These are phyloP conservation scores for Plectropomus leopardus DNA, from an alignment of 2,113 vertebrate species.

Conservation along the genomic window DNA sequence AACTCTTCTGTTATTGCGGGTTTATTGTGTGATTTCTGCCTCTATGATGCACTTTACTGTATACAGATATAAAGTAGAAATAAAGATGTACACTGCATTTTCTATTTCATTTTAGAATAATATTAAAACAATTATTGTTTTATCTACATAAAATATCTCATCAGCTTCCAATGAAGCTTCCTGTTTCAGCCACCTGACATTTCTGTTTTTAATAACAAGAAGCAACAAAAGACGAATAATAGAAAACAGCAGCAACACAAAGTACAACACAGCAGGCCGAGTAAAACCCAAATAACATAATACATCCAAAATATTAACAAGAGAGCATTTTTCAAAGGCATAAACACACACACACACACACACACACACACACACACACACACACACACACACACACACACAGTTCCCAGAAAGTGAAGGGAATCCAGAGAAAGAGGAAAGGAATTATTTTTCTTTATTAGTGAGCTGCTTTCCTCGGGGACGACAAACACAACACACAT, in stretches of 20 bases:
- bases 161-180: not conserved
- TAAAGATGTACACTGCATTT: no score
- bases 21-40: not conserved
- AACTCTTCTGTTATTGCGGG: not conserved
- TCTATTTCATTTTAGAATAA: no score
- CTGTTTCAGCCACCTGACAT: no score
- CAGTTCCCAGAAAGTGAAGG: constrained; percentile 24
- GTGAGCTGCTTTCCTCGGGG: constrained; percentile 90
- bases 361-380: constrained; percentile 6
- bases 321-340: not conserved
- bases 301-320: constrained; percentile 43
- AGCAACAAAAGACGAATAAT: not conserved
- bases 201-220: not conserved
- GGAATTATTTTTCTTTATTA: constrained; percentile 99
- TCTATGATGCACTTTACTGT: not conserved
- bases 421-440: constrained; percentile 77
- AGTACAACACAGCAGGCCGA: constrained; percentile 12
- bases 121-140: no score
- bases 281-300: constrained; percentile 56
- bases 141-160: not conserved
- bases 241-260: not conserved
- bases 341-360: not conserved
- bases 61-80: no score
- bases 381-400: constrained; percentile 15
- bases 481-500: constrained; percentile 96